Base-by-base conservation (phyloP, 2,888 invertebrate genomes). In the Notodonta dromedarius region DNA sequence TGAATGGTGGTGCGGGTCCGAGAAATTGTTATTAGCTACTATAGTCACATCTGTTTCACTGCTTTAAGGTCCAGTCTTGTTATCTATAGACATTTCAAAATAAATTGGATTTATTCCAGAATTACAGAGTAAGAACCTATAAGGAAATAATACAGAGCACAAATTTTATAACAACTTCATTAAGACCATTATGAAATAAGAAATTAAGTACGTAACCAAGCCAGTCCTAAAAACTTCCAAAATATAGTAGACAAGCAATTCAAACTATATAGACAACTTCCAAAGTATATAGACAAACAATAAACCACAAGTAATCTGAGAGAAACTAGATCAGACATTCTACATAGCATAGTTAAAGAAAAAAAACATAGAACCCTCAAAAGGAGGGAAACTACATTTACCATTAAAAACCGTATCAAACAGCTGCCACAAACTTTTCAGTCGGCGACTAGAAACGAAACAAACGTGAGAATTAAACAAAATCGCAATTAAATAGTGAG, bases 401-500 rank as follows among this genome's bases (percentile, higher is more conserved):
- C 66, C 60, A 66, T 61, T 60, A 60, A 52, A 63, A 60, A 57
- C 46, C 52, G 62, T 60, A 67, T 61, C 65, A 61, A 62, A 67
- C 64, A 51, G 58, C 57, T 52, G 58, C 57, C 61, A 64, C 55
- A 9, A 42, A 14, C 50, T 35, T 39, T 44, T 51, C 50, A 66
- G 58, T 60, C 63, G 62, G 59, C 70, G 70, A 61, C 32, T 16
- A 35, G 35, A 44, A 7, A 44, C 56, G 24, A 8, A 9, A 58
- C 54, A 62, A 72, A 69, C 73, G 67, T 72, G 75, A 70, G 73
- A 75, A 70, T 69, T 64, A 70, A 75, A 67, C 69, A 60, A 69
- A 72, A 71, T 67, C 66, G 68, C 75, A 82, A 77, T 76, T 74
- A 73, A 74, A 75, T 78, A 79, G 80, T 78, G 78, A 78, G 80